Evolutionary conservation across 2,888 invertebrate genomes (phyloP).

Genomic region (Platycheirus albimanus): DNA sequence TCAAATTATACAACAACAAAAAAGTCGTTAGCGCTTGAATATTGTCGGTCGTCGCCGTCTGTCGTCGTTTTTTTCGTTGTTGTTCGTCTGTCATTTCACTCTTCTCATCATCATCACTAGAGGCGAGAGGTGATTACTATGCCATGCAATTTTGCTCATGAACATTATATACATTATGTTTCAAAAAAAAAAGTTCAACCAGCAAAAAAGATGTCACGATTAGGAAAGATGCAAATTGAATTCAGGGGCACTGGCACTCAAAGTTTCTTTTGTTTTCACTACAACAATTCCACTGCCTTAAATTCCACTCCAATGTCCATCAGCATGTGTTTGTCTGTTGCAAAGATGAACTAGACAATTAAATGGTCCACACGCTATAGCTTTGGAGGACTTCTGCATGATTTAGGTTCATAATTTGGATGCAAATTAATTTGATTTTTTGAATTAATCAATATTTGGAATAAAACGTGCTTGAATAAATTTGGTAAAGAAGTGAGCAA

Average conservation of each 20-base stretch:
- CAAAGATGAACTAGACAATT: conserved; percentile 9
- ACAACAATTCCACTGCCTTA: no score
- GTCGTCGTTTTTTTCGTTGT: not conserved
- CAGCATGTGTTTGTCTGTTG: not conserved
- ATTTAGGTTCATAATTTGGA: conserved; percentile 48
- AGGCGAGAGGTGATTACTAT: conserved; percentile 24
- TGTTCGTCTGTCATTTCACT: not conserved
- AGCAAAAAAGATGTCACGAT: conserved; percentile 43
- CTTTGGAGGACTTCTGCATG: conserved; percentile 53
- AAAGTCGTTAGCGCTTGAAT: conserved; percentile 1
- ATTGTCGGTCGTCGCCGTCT: not conserved
- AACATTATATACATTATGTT: conserved; percentile 27
- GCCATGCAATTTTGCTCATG: conserved; percentile 30
- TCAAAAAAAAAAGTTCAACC: not conserved
- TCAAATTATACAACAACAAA: conserved; percentile 43
- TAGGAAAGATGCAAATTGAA: conserved; percentile 32
- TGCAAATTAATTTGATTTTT: conserved; percentile 36
- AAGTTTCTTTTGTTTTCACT: not conserved
- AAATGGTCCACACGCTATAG: conserved; percentile 21
- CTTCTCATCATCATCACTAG: no score
- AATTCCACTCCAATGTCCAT: no score
- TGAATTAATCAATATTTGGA: conserved; percentile 18
- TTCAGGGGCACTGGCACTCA: conserved; percentile 27
- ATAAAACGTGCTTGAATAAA: conserved; percentile 23
- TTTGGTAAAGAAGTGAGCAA: not conserved